These are phyloP conservation scores for Pentalonia nigronervosa DNA, from an alignment of 1,140 invertebrate genomes.

Conservation along the genomic window DNA sequence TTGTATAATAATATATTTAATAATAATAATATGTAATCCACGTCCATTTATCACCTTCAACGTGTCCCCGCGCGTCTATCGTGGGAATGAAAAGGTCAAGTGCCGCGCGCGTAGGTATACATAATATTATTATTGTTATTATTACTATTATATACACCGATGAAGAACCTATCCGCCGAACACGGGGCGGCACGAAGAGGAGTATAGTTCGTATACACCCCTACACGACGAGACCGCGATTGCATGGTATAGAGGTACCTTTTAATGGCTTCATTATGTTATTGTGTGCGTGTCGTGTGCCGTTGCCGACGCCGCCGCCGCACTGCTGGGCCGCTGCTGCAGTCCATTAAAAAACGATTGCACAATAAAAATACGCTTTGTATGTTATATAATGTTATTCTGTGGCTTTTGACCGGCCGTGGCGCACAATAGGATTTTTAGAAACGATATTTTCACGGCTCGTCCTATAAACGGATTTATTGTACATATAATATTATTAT, in stretches of 20 bases:
- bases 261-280: constrained; percentile 38
- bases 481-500: no score
- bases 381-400: neutral
- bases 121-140: constrained; percentile 5
- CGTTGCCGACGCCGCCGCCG: neutral
- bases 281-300: constrained; percentile 1
- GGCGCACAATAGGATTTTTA: neutral
- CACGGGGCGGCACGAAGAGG: neutral
- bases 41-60: constrained; percentile 35
- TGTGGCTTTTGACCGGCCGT: neutral
- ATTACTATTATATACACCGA: neutral
- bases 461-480: neutral
- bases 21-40: constrained; percentile 1
- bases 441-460: neutral
- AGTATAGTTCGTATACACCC: neutral
- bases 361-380: constrained; percentile 2
- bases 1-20: constrained; percentile 19
- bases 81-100: constrained; percentile 55
- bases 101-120: neutral
- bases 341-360: constrained; percentile 33
- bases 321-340: no score
- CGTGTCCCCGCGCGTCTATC: constrained; percentile 5
- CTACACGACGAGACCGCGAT: neutral
- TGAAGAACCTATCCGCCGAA: neutral
- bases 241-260: neutral